These are phyloP conservation scores for Catalaphyllia jardinei DNA, from an alignment of 64 coral and sea anemone species.

Conservation along the genomic window DNA sequence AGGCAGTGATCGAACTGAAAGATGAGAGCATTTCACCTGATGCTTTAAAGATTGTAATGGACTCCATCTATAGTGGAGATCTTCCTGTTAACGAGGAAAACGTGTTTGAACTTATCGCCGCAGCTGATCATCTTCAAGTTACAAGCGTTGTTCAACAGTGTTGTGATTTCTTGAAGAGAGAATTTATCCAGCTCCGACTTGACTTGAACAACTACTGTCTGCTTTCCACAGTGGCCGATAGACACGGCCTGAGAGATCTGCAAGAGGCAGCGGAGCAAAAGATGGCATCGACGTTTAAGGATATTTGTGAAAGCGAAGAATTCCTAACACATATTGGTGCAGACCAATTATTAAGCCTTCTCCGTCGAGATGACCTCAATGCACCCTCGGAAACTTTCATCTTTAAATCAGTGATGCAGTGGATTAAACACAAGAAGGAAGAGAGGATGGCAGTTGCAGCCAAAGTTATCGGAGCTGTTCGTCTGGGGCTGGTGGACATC, in stretches of 20 bases:
- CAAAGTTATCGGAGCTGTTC: slow-evolving; percentile 1
- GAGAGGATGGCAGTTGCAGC: neutral
- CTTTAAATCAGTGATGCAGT: slow-evolving; percentile 8
- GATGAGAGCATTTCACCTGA: neutral
- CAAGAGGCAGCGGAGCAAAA: neutral
- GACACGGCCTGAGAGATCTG: neutral
- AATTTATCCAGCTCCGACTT: neutral
- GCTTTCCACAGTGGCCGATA: neutral
- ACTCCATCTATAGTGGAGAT: too few species aligned
- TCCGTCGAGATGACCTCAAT: neutral
- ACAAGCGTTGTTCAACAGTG: slow-evolving; percentile 12
- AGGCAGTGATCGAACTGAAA: slow-evolving; percentile 1
- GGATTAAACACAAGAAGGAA: slow-evolving; percentile 13
- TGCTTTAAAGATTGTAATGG: neutral
- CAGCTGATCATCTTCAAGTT: slow-evolving; percentile 18
- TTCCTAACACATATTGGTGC: neutral
- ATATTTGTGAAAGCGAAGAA: slow-evolving; percentile 10
- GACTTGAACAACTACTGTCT: neutral
- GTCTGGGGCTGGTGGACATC: slow-evolving; percentile 26
- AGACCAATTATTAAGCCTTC: neutral
- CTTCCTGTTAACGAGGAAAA: neutral
- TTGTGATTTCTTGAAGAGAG: neutral
- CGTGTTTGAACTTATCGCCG: slow-evolving; percentile 1
- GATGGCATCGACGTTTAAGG: neutral
- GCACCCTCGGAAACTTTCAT: neutral